Conservation (phyloP, 2,888 invertebrate genomes). For the Lobophora halterata region DNA sequence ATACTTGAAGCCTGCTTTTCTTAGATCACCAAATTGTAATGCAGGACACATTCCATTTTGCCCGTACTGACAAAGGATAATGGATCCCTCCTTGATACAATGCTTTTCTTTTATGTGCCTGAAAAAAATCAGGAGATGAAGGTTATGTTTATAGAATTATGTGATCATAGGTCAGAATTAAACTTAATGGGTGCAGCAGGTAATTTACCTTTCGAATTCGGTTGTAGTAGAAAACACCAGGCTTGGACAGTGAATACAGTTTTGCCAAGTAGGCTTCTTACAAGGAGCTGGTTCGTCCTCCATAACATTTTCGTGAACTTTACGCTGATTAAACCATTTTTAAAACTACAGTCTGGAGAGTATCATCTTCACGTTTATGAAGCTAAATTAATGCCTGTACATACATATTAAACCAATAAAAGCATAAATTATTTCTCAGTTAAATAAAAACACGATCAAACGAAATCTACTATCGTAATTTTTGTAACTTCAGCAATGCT, state of each 20-base stretch:
- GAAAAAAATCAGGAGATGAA: too few species aligned
- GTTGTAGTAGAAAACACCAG: constrained; percentile 78
- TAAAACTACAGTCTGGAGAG: not conserved
- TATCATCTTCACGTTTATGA: constrained; percentile 15
- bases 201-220: constrained; percentile 84
- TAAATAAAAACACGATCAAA: too few species aligned
- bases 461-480: too few species aligned
- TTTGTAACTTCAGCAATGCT: too few species aligned
- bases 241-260: constrained; percentile 82
- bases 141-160: too few species aligned
- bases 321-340: not conserved
- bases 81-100: constrained; percentile 91
- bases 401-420: too few species aligned
- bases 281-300: constrained; percentile 62
- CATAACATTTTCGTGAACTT: constrained; percentile 67
- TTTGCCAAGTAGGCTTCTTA: constrained; percentile 80
- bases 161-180: too few species aligned
- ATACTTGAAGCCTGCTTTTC: constrained; percentile 92
- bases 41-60: constrained; percentile 92
- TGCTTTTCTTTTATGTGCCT: constrained; percentile 90
- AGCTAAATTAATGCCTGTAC: too few species aligned
- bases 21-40: constrained; percentile 93
- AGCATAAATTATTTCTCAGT: too few species aligned
- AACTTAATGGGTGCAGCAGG: too few species aligned
- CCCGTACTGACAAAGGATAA: constrained; percentile 93